A percentile compares a stretch with the other conserved stretches of the same genome.
Conservation (phyloP, 1,140 invertebrate species). For the Cyphomyrmex costatus region DNA sequence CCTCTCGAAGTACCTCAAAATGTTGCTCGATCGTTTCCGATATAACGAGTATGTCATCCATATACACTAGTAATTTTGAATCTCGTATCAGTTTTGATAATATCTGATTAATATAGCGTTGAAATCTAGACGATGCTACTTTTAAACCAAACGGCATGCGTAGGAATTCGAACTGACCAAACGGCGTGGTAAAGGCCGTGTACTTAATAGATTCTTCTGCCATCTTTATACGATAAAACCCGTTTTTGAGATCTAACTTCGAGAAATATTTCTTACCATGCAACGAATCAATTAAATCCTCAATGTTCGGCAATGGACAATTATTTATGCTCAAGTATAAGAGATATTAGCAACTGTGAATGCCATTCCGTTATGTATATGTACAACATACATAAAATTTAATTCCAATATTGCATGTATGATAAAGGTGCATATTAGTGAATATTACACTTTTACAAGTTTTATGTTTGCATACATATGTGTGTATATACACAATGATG, state of each 20-base stretch:
- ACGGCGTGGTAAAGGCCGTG: slow-evolving; percentile 38
- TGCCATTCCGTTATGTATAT: too few species aligned
- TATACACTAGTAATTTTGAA: too few species aligned
- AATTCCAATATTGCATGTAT: too few species aligned
- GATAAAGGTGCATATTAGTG: too few species aligned
- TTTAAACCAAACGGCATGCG: background rate
- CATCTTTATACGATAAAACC: slow-evolving; percentile 74
- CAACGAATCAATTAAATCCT: too few species aligned
- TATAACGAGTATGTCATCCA: background rate
- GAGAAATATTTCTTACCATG: slow-evolving; percentile 22
- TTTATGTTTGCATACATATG: too few species aligned
- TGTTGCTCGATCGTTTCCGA: background rate
- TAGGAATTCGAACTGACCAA: slow-evolving; percentile 42
- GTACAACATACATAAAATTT: too few species aligned
- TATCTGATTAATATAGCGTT: slow-evolving; percentile 5
- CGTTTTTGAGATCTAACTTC: slow-evolving; percentile 52
- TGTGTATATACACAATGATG: too few species aligned
- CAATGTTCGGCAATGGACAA: background rate
- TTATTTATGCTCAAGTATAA: too few species aligned
- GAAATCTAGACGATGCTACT: slow-evolving; percentile 16
- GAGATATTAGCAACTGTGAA: too few species aligned
- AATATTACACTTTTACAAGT: too few species aligned
- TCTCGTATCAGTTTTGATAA: slow-evolving; percentile 15
- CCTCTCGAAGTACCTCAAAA: background rate
- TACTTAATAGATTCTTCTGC: slow-evolving; percentile 67